A percentile compares a stretch with the other conserved stretches of the same genome.
Evolutionary conservation across 2,888 invertebrate genomes (phyloP).

Genomic region (Thecophora atra): DNA sequence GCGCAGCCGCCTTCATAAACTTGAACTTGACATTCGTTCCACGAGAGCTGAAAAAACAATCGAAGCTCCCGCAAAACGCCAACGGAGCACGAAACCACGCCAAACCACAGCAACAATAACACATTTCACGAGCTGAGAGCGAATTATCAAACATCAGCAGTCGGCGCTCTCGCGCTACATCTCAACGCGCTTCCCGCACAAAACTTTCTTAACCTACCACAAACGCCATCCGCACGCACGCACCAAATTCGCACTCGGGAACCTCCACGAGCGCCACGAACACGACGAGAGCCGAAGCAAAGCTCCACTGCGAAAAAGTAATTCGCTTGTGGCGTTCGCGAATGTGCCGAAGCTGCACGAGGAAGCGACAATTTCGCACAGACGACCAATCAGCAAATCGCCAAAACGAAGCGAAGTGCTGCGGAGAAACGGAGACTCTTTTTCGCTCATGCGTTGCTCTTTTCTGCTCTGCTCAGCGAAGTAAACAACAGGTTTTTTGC

Average conservation of each 20-base stretch:
- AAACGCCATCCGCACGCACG: constrained; percentile 35
- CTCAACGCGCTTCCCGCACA: constrained; percentile 22
- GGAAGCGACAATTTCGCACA: constrained; percentile 50
- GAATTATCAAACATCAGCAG: neutral
- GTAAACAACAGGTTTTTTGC: constrained; percentile 43
- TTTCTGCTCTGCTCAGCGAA: neutral
- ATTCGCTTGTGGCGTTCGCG: constrained; percentile 53
- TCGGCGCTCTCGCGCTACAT: neutral
- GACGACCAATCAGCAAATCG: constrained; percentile 61
- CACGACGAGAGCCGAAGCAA: constrained; percentile 45
- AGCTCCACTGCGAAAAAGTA: constrained; percentile 55
- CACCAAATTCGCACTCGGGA: constrained; percentile 37
- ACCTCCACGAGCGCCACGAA: constrained; percentile 38
- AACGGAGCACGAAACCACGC: constrained; percentile 49
- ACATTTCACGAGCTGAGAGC: neutral
- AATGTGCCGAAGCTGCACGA: constrained; percentile 49
- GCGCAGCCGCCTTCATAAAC: constrained; percentile 54
- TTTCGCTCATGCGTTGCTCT: constrained; percentile 5
- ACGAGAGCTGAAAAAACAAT: constrained; percentile 58
- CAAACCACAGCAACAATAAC: constrained; percentile 26
- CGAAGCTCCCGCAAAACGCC: constrained; percentile 53
- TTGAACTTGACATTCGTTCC: constrained; percentile 62
- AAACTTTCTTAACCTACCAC: constrained; percentile 45
- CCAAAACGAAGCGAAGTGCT: constrained; percentile 46
- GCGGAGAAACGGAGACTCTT: constrained; percentile 16